phyloP scores from a whole-genome alignment of 2,888 invertebrate species.

The Eumacrocentrus americanus region DNA sequence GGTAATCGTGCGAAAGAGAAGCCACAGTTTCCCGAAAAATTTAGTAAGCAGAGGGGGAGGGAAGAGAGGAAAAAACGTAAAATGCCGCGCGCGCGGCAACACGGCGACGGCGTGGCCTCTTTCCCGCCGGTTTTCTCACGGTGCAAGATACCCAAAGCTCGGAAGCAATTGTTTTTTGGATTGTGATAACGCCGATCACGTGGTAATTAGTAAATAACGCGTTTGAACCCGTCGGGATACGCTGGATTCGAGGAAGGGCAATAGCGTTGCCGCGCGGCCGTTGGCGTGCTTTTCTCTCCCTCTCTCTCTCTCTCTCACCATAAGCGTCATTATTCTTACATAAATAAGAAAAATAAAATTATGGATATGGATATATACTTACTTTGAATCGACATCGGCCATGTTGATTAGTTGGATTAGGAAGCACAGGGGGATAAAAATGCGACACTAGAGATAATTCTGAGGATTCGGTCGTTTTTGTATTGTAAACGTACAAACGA shows the following conservation, averaged over 20 bases:
- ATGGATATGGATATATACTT: conserved; percentile 60
- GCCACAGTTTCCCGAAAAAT: too few relatives aligned
- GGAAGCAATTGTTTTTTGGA: too few relatives aligned
- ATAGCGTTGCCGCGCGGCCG: too few relatives aligned
- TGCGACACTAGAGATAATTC: background rate
- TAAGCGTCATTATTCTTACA: background rate
- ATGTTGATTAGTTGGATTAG: conserved; percentile 60
- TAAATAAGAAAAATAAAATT: background rate
- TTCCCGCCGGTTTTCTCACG: conserved; percentile 9
- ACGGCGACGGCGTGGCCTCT: background rate
- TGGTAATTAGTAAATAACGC: too few relatives aligned
- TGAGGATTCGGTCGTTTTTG: conserved; percentile 8
- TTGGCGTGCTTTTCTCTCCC: too few relatives aligned
- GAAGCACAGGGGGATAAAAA: conserved; percentile 26
- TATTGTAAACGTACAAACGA: conserved; percentile 23
- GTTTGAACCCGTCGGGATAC: too few relatives aligned
- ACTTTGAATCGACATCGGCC: conserved; percentile 73
- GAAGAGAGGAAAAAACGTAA: background rate
- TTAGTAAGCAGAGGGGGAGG: too few relatives aligned
- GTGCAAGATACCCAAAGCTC: too few relatives aligned
- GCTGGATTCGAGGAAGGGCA: too few relatives aligned
- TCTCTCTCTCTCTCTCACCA: background rate
- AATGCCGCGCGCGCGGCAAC: conserved; percentile 1
- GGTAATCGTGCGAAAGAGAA: too few relatives aligned
- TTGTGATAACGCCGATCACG: too few relatives aligned